Percentiles rank a stretch among this genome's conserved stretches.
Evolutionary conservation across 2,113 vertebrate genomes (phyloP).

Genomic region (Saccopteryx leptura): DNA sequence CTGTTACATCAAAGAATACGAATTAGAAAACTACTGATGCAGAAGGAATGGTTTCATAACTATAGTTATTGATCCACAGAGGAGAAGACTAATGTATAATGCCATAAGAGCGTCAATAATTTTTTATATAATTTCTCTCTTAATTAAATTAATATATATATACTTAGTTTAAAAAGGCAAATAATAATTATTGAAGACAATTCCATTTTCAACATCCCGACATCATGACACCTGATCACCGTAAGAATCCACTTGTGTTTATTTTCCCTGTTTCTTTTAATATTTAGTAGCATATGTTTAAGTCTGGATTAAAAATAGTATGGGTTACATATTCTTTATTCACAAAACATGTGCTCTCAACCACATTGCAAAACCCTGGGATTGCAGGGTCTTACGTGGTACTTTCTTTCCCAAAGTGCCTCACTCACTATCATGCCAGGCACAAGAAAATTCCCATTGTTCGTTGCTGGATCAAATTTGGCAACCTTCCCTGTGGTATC

Average conservation of each 20-base stretch:
- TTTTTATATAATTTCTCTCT: constrained; percentile 14
- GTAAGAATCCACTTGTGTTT: not conserved
- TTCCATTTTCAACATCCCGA: not conserved
- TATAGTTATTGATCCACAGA: not conserved
- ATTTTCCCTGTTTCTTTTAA: constrained; percentile 27
- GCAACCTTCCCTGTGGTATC: not conserved
- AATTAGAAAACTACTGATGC: not conserved
- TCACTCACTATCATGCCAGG: not conserved
- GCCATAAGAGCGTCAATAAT: not conserved
- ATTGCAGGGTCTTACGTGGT: not conserved
- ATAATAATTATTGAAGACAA: constrained; percentile 45
- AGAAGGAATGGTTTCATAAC: constrained; percentile 25
- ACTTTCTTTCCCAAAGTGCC: not conserved
- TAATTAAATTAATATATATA: constrained; percentile 12
- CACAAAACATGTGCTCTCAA: not conserved
- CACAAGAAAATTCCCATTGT: not conserved
- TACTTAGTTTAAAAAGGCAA: constrained; percentile 33
- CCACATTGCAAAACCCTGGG: not conserved
- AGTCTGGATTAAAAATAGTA: not conserved
- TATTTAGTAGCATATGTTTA: not conserved
- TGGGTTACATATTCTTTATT: not conserved
- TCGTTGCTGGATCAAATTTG: not conserved
- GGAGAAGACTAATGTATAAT: not conserved
- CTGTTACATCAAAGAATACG: constrained; percentile 8
- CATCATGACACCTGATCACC: not conserved